These are phyloP conservation scores for Tenebrio molitor DNA, from an alignment of 1,140 invertebrate species.

Conservation along the genomic window DNA sequence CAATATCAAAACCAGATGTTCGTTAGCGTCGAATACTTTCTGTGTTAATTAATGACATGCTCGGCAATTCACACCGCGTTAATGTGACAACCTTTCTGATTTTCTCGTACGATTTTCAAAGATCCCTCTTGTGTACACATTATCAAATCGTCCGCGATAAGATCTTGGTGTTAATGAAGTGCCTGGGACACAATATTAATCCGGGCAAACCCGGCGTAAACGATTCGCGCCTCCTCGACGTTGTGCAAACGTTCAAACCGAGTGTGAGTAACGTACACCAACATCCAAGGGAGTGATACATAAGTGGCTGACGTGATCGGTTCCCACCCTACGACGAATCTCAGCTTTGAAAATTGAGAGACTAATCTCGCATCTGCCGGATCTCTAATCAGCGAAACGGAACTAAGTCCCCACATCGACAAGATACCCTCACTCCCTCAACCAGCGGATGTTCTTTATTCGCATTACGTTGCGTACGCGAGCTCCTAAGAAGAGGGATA, in stretches of 20 bases:
- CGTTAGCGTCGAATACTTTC: too few species aligned
- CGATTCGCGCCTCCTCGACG: constrained; percentile 24
- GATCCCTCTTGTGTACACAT: constrained; percentile 3
- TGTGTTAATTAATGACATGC: too few species aligned
- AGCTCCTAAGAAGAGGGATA: background rate
- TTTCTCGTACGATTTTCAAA: background rate
- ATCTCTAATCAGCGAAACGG: constrained; percentile 43
- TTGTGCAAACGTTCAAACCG: constrained; percentile 25
- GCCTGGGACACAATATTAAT: constrained; percentile 53
- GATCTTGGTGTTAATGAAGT: constrained; percentile 54
- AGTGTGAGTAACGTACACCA: constrained; percentile 16
- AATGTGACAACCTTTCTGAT: background rate
- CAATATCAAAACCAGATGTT: too few species aligned
- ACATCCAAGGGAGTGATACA: constrained; percentile 13
- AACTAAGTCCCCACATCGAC: constrained; percentile 38
- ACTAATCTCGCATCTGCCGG: constrained; percentile 30
- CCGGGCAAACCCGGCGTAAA: constrained; percentile 46
- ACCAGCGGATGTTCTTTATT: constrained; percentile 14
- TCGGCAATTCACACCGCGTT: too few species aligned
- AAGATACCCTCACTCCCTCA: constrained; percentile 3
- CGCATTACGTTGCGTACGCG: background rate
- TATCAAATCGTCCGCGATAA: constrained; percentile 40
- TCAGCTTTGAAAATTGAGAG: constrained; percentile 40
- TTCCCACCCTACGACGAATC: constrained; percentile 21
- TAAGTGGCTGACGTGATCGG: constrained; percentile 41